Conservation (phyloP, 2,797 vertebrate genomes). For the Salarias fasciatus region DNA sequence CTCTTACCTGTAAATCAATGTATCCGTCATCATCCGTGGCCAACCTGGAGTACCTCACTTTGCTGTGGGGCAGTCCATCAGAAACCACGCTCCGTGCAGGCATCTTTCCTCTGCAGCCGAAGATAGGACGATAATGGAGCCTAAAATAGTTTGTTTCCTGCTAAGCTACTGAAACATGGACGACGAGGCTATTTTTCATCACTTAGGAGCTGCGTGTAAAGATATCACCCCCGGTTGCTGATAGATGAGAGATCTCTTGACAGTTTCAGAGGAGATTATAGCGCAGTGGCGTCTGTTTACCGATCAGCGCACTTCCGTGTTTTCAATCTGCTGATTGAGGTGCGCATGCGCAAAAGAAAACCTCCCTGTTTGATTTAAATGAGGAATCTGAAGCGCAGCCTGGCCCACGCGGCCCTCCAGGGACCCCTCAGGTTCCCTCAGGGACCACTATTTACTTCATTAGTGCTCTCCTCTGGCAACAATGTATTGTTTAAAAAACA, state of each 20-base stretch:
- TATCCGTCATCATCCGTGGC: conserved; percentile 93
- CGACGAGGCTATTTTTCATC: neutral
- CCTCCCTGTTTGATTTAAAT: neutral
- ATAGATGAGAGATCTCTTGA: neutral
- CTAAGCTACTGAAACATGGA: conserved; percentile 9
- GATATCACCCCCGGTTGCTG: no score
- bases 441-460: no score
- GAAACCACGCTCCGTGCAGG: conserved; percentile 85
- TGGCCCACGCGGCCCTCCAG: no score
- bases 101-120: conserved; percentile 75
- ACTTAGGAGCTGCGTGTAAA: neutral
- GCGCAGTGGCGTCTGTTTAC: neutral
- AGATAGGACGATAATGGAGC: no score
- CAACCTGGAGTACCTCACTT: conserved; percentile 92
- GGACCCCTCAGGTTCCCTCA: no score
- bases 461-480: no score
- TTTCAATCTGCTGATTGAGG: neutral
- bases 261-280: neutral
- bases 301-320: conserved; percentile 45
- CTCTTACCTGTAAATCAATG: conserved; percentile 94
- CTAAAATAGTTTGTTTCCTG: neutral
- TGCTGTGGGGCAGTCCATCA: conserved; percentile 83
- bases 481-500: no score
- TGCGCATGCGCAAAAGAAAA: conserved; percentile 45
- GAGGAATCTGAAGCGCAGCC: neutral